These are phyloP conservation scores for Harpagifer antarcticus DNA, from an alignment of 2,797 vertebrate species.

Conservation along the genomic window DNA sequence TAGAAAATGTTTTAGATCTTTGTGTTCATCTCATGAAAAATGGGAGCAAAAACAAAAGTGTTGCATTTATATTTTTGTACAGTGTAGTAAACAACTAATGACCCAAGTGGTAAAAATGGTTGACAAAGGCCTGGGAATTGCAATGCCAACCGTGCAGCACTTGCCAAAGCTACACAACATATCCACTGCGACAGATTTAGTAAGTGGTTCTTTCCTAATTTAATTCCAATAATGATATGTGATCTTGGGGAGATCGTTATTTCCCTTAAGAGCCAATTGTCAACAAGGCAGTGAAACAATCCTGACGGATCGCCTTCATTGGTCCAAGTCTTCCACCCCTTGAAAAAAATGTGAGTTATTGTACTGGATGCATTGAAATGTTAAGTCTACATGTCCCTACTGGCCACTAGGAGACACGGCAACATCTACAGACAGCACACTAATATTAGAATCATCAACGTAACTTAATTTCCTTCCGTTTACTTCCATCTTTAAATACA, in stretches of 20 bases:
- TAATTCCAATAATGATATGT: constrained; percentile 50
- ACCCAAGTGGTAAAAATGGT: constrained; percentile 43
- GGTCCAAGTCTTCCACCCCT: neutral
- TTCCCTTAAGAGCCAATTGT: constrained; percentile 40
- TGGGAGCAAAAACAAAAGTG: too few species aligned
- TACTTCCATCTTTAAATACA: constrained; percentile 46
- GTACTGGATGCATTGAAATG: neutral
- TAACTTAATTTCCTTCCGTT: constrained; percentile 32
- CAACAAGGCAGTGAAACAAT: constrained; percentile 46
- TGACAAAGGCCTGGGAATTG: constrained; percentile 30
- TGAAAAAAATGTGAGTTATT: constrained; percentile 15
- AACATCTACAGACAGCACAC: constrained; percentile 10
- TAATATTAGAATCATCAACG: constrained; percentile 9
- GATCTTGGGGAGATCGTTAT: constrained; percentile 46
- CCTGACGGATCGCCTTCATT: constrained; percentile 7
- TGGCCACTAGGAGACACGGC: neutral
- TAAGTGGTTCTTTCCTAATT: constrained; percentile 37
- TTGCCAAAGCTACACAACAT: constrained; percentile 48
- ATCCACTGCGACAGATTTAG: constrained; percentile 38
- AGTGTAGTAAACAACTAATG: constrained; percentile 42
- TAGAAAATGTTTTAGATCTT: too few species aligned
- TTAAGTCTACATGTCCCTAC: neutral
- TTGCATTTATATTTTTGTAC: too few species aligned
- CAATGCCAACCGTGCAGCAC: constrained; percentile 12
- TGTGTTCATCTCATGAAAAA: too few species aligned